phyloP scores from a whole-genome alignment of 92 coral and sea anemone species.

The Phenganax subtilis region DNA sequence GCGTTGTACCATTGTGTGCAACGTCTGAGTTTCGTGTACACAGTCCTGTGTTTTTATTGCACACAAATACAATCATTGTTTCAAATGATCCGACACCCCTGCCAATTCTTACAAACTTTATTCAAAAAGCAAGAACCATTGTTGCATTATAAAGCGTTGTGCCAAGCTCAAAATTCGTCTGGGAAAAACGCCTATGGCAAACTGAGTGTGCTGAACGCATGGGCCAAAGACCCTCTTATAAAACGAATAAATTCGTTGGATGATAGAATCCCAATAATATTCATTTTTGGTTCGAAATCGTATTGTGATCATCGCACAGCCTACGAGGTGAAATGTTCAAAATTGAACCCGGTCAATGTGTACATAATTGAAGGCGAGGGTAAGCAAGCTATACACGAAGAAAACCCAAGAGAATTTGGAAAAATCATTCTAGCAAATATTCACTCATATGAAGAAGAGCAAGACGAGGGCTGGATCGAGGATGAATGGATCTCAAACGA shows the following conservation, averaged over 20 bases:
- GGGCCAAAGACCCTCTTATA: slow-evolving; percentile 90
- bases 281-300: slow-evolving; percentile 78
- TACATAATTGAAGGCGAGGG: slow-evolving; percentile 69
- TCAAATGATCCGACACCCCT: slow-evolving; percentile 19
- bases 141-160: slow-evolving; percentile 11
- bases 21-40: background rate
- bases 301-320: slow-evolving; percentile 95
- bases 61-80: background rate
- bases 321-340: slow-evolving; percentile 81
- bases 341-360: slow-evolving; percentile 67
- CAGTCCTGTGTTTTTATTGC: slow-evolving; percentile 10
- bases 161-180: slow-evolving; percentile 66
- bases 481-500: slow-evolving; percentile 37
- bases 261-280: slow-evolving; percentile 56
- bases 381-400: slow-evolving; percentile 82
- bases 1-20: slow-evolving; percentile 44
- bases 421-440: slow-evolving; percentile 30
- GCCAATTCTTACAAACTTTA: slow-evolving; percentile 10
- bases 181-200: slow-evolving; percentile 86
- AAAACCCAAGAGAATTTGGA: slow-evolving; percentile 67
- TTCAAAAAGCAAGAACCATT: slow-evolving; percentile 20
- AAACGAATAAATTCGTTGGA: slow-evolving; percentile 68
- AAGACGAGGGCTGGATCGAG: slow-evolving; percentile 66
- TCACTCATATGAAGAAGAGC: slow-evolving; percentile 26
- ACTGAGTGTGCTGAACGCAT: slow-evolving; percentile 69